Conservation (phyloP, 2,888 invertebrate genomes). For the Callosobruchus maculatus region DNA sequence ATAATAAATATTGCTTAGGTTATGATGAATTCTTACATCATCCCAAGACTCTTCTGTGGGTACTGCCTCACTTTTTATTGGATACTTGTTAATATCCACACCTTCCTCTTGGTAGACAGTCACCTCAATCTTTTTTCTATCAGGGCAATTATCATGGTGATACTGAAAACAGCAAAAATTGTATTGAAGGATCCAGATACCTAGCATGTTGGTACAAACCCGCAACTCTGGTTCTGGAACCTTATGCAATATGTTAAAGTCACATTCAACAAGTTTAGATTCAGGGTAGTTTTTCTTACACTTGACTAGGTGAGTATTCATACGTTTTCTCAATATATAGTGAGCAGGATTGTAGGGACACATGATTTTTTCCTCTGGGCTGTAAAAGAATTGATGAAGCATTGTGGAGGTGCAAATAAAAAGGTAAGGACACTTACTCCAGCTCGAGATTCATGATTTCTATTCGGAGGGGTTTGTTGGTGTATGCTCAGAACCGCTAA, state of each 20-base stretch:
- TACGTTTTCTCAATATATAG: conserved; percentile 51
- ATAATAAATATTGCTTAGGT: too few relatives aligned
- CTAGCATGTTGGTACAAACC: conserved; percentile 39
- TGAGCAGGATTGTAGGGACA: conserved; percentile 60
- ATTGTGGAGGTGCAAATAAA: too few relatives aligned
- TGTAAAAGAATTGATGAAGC: conserved; percentile 12
- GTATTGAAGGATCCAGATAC: conserved; percentile 10
- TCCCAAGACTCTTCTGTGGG: conserved; percentile 36
- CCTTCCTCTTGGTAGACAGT: conserved; percentile 21
- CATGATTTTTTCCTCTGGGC: conserved; percentile 43
- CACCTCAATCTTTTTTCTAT: conserved; percentile 27
- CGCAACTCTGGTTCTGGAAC: conserved; percentile 54
- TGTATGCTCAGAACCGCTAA: too few relatives aligned
- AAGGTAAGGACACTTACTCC: too few relatives aligned
- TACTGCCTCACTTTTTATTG: conserved; percentile 17
- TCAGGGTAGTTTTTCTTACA: conserved; percentile 54
- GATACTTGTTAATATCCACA: conserved; percentile 13
- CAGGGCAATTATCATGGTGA: conserved; percentile 32
- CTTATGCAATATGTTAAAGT: conserved; percentile 56
- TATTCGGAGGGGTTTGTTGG: too few relatives aligned
- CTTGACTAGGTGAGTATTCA: conserved; percentile 58
- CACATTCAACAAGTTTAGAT: conserved; percentile 50
- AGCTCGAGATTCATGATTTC: too few relatives aligned
- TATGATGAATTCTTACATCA: conserved; percentile 25
- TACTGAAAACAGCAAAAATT: conserved; percentile 26